A percentile compares a stretch with the other conserved stretches of the same genome.
phyloP scores from a whole-genome alignment of 2,888 invertebrate species.

The Cacoxenus indagator region DNA sequence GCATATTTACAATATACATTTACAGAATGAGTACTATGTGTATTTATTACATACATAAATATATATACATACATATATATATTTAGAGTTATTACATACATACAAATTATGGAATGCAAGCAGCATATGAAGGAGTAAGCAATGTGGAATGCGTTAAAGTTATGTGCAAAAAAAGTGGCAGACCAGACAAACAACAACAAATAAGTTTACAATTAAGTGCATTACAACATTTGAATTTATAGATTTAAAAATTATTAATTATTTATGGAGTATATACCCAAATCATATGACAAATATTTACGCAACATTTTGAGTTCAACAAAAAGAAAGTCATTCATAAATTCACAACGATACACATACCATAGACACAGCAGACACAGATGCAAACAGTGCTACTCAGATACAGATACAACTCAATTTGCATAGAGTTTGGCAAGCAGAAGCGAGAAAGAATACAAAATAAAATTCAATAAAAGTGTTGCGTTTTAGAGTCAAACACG shows the following conservation, averaged over 20 bases:
- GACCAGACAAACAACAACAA: neutral
- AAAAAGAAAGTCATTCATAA: neutral
- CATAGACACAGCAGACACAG: conserved; percentile 26
- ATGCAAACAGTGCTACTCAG: conserved; percentile 21
- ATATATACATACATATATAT: conserved; percentile 50
- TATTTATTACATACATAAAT: conserved; percentile 59
- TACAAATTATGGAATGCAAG: conserved; percentile 45
- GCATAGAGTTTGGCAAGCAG: neutral
- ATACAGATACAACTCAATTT: conserved; percentile 9
- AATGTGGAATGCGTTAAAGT: neutral
- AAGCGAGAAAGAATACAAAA: neutral
- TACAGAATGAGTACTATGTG: conserved; percentile 35
- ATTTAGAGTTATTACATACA: conserved; percentile 63
- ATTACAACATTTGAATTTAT: conserved; percentile 12
- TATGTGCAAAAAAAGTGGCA: conserved; percentile 12
- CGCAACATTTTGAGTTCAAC: neutral
- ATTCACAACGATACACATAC: conserved; percentile 25
- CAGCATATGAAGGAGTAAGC: neutral
- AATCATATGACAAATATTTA: neutral
- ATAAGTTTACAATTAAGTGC: conserved; percentile 22
- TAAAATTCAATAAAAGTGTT: neutral
- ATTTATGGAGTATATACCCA: neutral
- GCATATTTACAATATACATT: conserved; percentile 50
- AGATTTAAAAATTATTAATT: conserved; percentile 8
- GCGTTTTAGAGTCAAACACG: conserved; percentile 25